Conservation (phyloP, 2,888 invertebrate genomes). For the Pandemis cinnamomeana region DNA sequence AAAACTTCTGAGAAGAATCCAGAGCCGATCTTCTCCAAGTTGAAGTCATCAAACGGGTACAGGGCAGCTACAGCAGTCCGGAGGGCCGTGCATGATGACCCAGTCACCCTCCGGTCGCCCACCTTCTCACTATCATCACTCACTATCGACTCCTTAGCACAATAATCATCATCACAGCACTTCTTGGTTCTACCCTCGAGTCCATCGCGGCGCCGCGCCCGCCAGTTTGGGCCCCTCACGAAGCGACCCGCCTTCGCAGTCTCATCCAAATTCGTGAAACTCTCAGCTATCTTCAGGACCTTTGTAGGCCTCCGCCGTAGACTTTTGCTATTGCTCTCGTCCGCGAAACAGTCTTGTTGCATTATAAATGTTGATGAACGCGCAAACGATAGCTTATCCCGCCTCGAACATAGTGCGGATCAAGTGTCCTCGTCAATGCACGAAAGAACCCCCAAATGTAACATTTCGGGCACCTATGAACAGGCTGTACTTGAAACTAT, state of each 20-base stretch:
- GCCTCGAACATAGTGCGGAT: constrained; percentile 77
- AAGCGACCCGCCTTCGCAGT: constrained; percentile 77
- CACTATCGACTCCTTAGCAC: constrained; percentile 81
- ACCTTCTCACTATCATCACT: constrained; percentile 78
- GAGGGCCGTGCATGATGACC: constrained; percentile 93
- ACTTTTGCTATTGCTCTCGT: constrained; percentile 73
- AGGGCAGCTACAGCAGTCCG: constrained; percentile 96
- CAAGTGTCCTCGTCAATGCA: constrained; percentile 69
- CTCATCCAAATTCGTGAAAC: constrained; percentile 82
- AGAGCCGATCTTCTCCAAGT: constrained; percentile 95
- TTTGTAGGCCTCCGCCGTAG: constrained; percentile 81
- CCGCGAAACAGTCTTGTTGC: constrained; percentile 76
- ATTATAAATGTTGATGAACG: constrained; percentile 73
- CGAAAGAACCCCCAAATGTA: constrained; percentile 60
- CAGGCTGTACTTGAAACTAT: constrained; percentile 73
- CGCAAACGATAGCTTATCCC: constrained; percentile 63
- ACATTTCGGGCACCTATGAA: constrained; percentile 65
- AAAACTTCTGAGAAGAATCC: constrained; percentile 99
- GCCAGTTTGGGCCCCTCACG: constrained; percentile 77
- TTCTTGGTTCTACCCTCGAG: constrained; percentile 70
- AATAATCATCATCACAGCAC: constrained; percentile 75
- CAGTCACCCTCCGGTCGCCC: constrained; percentile 77
- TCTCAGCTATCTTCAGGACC: constrained; percentile 82
- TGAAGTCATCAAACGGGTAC: constrained; percentile 97
- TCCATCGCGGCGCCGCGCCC: constrained; percentile 64